Conservation (phyloP, 2,888 invertebrate species). For the Latrodectus elegans region DNA sequence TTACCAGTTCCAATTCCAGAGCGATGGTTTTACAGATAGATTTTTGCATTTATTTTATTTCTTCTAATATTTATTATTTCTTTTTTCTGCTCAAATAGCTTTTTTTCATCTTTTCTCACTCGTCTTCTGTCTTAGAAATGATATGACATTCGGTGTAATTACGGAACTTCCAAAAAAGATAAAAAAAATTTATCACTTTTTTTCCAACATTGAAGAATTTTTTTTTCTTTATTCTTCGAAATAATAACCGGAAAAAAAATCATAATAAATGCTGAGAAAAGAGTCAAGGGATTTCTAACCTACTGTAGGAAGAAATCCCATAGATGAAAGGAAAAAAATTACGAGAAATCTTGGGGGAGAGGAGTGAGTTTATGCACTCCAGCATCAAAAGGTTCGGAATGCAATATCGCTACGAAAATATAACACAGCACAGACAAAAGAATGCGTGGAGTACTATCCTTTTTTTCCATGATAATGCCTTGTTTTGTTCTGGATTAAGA, state of each 20-base stretch:
- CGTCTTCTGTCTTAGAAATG: background rate
- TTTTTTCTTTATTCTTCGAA: background rate
- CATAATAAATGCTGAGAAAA: background rate
- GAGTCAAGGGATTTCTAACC: background rate
- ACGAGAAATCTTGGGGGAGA: no score
- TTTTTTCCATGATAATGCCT: background rate
- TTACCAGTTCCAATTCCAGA: no score
- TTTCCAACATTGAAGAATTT: background rate
- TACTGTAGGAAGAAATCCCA: background rate
- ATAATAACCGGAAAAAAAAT: background rate
- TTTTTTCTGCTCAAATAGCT: background rate
- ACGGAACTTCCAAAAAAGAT: background rate
- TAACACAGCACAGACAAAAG: background rate
- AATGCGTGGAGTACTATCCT: background rate
- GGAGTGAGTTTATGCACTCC: background rate
- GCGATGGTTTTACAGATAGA: no score
- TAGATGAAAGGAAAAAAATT: background rate
- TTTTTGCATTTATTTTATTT: background rate
- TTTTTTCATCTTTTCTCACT: background rate
- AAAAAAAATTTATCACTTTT: background rate
- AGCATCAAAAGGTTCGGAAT: background rate
- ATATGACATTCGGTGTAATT: background rate
- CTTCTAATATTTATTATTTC: background rate
- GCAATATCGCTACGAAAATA: background rate
- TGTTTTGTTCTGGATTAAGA: background rate